These are phyloP conservation scores for Mercenaria mercenaria DNA, from an alignment of 1,140 invertebrate genomes.

Conservation along the genomic window DNA sequence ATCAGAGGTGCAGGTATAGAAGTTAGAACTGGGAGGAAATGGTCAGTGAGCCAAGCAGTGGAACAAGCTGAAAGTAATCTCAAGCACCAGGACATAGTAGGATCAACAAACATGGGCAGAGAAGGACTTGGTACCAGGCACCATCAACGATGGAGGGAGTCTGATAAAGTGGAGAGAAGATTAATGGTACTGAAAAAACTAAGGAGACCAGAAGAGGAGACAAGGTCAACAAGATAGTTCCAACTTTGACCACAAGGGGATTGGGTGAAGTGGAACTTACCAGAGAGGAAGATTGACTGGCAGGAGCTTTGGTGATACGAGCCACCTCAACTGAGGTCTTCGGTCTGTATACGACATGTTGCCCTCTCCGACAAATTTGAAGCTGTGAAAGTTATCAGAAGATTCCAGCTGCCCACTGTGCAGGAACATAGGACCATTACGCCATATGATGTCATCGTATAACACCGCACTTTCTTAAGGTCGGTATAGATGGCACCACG, in stretches of 20 bases:
- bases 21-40: slow-evolving; percentile 35
- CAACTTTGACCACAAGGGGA: slow-evolving; percentile 1
- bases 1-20: not conserved
- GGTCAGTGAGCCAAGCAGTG: slow-evolving; percentile 16
- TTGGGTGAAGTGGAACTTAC: slow-evolving; percentile 40
- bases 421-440: slow-evolving; percentile 42
- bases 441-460: not conserved
- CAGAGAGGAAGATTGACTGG: slow-evolving; percentile 46
- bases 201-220: not conserved
- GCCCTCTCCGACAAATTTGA: slow-evolving; percentile 36
- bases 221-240: not conserved
- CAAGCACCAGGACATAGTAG: slow-evolving; percentile 10
- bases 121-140: not conserved
- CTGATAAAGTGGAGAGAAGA: not conserved
- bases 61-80: not conserved
- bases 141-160: not conserved
- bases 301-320: slow-evolving; percentile 54
- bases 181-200: not conserved
- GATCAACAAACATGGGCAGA: not conserved
- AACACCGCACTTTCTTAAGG: not conserved
- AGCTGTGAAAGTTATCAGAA: slow-evolving; percentile 16
- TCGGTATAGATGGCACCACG: slow-evolving; percentile 37
- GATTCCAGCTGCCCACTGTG: slow-evolving; percentile 27
- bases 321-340: slow-evolving; percentile 38
- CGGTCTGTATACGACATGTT: slow-evolving; percentile 34